Evolutionary conservation across 2,888 invertebrate species (phyloP), one percentile per base, ranked within the genome.

Genomic region (Zhuqinia jingwanae): DNA sequence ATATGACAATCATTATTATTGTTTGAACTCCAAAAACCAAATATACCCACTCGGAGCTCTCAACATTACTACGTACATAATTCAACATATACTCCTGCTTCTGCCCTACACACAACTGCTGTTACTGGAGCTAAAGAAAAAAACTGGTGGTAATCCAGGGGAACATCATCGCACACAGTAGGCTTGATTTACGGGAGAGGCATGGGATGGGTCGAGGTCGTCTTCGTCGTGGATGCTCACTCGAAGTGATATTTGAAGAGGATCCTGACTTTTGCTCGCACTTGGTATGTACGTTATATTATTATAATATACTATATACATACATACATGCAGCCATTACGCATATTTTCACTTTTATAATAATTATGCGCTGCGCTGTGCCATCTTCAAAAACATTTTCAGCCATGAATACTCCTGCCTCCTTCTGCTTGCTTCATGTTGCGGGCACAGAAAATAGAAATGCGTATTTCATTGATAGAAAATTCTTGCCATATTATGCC

Each of bases 211-310:
- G 89, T 89, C 90, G 89, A 83, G 87, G 89, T 87, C 90, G 90
- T 82, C 88, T 91, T 65, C 90, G 90, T 85, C 90, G 91, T 81
- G 91, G 91, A 68, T 90, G 87, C 78, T 91, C 91, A 84, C 89
- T 91, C 65, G 91, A 91, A 90, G 91, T 91, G 56, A 91, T 91
- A 85, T 91, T 91, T 75, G 91, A 91, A 89, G 91, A 91, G 77
- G 91, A 91, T 80, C 88, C 90, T 60, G 90, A 91, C 86, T 90
- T 91, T 80, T 89, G 89, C 87, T 90, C 90, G 36, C 87, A 90
- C 85, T 89, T 90, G 90, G 90, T 90, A 88, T 83, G 87, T 75
- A 45, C 8, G 3, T 53, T 17, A 42, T 15, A 3, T 36, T n/a
- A 36, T 58, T 36, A 53, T n/a, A 42, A 27, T 36, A 36, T 36